Evolutionary conservation across 2,113 vertebrate species (phyloP).

Genomic region (Syrmaticus mikado): DNA sequence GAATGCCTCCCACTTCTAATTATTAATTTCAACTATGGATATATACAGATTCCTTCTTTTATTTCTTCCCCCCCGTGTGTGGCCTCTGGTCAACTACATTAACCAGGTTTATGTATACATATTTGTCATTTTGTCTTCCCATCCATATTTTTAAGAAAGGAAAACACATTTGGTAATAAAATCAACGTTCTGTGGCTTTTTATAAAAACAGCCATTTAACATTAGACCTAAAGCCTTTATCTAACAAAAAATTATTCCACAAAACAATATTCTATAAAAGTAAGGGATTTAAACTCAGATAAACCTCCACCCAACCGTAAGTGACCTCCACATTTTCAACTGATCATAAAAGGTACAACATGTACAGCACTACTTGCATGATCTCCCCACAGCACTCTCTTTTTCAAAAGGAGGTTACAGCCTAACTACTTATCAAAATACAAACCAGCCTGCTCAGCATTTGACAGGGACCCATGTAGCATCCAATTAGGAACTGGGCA

Average conservation of each 20-base stretch:
- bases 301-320: neutral
- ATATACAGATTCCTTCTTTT: neutral
- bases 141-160: constrained; percentile 9
- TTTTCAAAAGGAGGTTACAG: neutral
- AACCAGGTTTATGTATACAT: constrained; percentile 18
- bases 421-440: too few relatives aligned
- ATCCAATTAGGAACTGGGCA: neutral
- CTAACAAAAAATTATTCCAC: neutral
- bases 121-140: constrained; percentile 46
- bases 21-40: neutral
- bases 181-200: constrained; percentile 13
- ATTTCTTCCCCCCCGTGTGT: neutral
- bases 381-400: neutral
- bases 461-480: neutral
- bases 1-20: neutral
- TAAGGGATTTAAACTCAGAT: neutral
- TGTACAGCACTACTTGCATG: accelerated
- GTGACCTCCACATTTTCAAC: neutral
- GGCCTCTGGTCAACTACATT: constrained; percentile 23
- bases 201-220: constrained; percentile 35
- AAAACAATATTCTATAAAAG: constrained; percentile 1
- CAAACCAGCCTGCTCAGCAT: neutral
- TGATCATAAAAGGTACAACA: neutral
- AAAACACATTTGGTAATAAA: constrained; percentile 51
- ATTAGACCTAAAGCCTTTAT: constrained; percentile 40